These are phyloP conservation scores for Albula goreensis DNA, from an alignment of 2,113 vertebrate species.

Conservation along the genomic window DNA sequence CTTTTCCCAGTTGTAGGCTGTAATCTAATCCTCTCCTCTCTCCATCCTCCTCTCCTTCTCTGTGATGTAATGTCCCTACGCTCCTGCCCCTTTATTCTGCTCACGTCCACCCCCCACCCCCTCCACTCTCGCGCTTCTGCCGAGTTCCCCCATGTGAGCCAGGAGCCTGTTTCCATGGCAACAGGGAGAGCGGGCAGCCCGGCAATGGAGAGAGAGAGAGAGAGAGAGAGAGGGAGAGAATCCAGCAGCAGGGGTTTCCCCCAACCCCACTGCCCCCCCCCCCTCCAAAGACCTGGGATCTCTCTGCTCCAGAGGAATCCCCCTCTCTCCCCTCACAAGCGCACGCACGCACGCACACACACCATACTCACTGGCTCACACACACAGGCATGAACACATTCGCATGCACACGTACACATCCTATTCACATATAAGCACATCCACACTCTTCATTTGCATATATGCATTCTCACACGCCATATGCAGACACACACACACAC, in stretches of 20 bases:
- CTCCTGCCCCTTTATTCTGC: slow-evolving; percentile 12
- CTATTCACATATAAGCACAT: neutral
- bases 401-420: neutral
- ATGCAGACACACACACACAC: neutral
- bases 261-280: slow-evolving; percentile 44
- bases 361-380: neutral
- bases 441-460: neutral
- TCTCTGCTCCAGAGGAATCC: slow-evolving; percentile 58
- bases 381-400: neutral
- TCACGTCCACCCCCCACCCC: neutral
- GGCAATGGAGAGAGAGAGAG: neutral
- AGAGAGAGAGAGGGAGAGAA: slow-evolving; percentile 50
- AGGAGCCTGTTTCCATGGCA: slow-evolving; percentile 74
- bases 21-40: neutral
- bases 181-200: slow-evolving; percentile 53
- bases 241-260: slow-evolving; percentile 73
- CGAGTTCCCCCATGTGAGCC: slow-evolving; percentile 44
- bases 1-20: neutral
- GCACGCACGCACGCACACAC: neutral
- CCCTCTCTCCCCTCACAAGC: slow-evolving; percentile 37
- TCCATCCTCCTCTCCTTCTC: slow-evolving; percentile 12
- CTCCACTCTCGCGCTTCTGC: neutral
- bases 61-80: slow-evolving; percentile 10
- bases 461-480: neutral
- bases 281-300: slow-evolving; percentile 37